Conservation (phyloP, 2,797 vertebrate genomes). For the Pseudotriccus pelzelni region DNA sequence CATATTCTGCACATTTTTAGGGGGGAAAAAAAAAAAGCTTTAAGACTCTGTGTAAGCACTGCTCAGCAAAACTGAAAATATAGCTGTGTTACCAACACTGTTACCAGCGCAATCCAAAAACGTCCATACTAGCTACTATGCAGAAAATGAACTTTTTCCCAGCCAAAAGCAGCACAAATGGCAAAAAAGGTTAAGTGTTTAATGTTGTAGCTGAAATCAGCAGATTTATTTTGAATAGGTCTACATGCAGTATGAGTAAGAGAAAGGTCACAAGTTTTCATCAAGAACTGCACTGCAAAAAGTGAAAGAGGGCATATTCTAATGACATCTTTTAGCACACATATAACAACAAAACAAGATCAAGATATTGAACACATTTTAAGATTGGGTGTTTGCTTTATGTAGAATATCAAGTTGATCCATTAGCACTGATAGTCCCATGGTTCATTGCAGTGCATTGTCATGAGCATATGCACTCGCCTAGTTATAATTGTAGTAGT, state of each 20-base stretch:
- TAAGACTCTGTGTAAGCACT: background rate
- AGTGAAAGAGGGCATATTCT: background rate
- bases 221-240: background rate
- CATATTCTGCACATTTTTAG: background rate
- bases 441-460: rapidly evolving
- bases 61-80: background rate
- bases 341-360: background rate
- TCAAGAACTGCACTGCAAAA: background rate
- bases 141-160: background rate
- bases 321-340: background rate
- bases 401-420: background rate
- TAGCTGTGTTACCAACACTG: too few relatives aligned
- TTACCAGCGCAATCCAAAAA: background rate
- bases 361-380: background rate
- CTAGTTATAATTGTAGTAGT: background rate
- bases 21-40: background rate
- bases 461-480: background rate
- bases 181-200: background rate
- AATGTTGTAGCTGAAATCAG: background rate
- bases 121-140: background rate
- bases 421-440: background rate
- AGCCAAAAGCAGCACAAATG: background rate
- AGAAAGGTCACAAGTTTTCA: background rate
- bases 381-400: background rate
- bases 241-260: background rate